phyloP scores from a whole-genome alignment of 2,113 vertebrate genomes.

The Irena cyanogastra region DNA sequence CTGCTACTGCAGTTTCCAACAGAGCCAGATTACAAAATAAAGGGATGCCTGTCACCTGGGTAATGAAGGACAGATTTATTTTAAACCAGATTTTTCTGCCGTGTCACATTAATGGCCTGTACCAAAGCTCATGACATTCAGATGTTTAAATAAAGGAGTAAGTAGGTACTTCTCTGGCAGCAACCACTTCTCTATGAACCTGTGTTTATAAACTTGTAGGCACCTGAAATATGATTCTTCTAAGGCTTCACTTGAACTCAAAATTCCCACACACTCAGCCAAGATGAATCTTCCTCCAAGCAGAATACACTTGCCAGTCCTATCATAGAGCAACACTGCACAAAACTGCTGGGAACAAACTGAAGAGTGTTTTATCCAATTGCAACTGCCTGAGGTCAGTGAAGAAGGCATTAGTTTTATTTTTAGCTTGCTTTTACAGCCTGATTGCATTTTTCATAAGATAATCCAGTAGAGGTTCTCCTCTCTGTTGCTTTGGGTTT shows the following conservation, averaged over 20 bases:
- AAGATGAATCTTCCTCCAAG: constrained; percentile 56
- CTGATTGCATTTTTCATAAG: constrained; percentile 46
- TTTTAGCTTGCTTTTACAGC: constrained; percentile 55
- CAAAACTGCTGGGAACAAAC: constrained; percentile 56
- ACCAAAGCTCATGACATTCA: neutral
- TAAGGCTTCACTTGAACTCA: constrained; percentile 24
- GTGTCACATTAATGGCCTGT: neutral
- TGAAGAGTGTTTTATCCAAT: constrained; percentile 54
- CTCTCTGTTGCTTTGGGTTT: constrained; percentile 12
- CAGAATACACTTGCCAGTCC: constrained; percentile 47
- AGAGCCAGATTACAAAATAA: neutral
- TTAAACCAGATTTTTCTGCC: neutral
- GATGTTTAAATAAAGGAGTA: neutral
- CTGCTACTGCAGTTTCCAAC: fast-evolving
- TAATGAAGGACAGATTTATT: neutral
- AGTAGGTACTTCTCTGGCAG: neutral
- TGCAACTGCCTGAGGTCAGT: constrained; percentile 55
- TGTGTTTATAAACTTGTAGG: neutral
- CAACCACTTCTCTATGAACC: neutral
- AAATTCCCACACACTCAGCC: neutral
- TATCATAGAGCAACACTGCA: constrained; percentile 42
- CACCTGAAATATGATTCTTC: constrained; percentile 13
- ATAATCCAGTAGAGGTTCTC: constrained; percentile 52
- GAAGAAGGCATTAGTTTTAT: constrained; percentile 62
- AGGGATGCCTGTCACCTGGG: neutral